These are phyloP conservation scores for Delichon dasypus DNA, from an alignment of 2,797 vertebrate genomes.

Conservation along the genomic window DNA sequence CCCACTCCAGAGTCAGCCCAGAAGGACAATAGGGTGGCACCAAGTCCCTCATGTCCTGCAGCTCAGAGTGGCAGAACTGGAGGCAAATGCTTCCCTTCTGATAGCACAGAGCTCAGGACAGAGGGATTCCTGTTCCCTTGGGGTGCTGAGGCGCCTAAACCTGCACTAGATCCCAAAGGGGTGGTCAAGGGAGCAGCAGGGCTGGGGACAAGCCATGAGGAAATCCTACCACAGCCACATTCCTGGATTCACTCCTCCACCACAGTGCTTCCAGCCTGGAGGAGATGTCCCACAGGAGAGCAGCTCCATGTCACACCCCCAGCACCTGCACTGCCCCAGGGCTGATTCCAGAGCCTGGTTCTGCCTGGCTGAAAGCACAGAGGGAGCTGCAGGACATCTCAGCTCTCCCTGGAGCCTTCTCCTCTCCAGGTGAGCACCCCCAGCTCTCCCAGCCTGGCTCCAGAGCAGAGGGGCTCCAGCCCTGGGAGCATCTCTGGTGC, in stretches of 20 bases:
- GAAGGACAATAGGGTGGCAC: neutral
- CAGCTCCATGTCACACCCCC: neutral
- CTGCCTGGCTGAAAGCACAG: neutral
- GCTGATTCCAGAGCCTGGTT: neutral
- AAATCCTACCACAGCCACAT: neutral
- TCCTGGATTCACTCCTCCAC: neutral
- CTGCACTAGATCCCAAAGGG: neutral
- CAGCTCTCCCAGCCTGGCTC: neutral
- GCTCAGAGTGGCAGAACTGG: neutral
- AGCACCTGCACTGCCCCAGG: neutral
- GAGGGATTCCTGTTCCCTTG: neutral
- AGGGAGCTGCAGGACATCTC: neutral
- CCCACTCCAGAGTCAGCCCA: neutral
- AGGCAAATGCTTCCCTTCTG: neutral
- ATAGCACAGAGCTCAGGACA: neutral
- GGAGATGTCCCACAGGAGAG: neutral
- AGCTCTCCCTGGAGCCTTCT: neutral
- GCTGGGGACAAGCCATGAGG: neutral
- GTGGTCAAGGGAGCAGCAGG: neutral
- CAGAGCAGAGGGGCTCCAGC: neutral
- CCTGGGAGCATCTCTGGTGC: rapidly evolving
- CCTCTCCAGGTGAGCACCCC: neutral
- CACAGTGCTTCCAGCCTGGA: neutral
- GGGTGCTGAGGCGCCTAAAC: neutral
- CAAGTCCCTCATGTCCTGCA: neutral